Percentiles rank a stretch among this genome's conserved stretches.
Conservation (phyloP, 2,113 vertebrate genomes). For the Potamarius usumacintae region DNA sequence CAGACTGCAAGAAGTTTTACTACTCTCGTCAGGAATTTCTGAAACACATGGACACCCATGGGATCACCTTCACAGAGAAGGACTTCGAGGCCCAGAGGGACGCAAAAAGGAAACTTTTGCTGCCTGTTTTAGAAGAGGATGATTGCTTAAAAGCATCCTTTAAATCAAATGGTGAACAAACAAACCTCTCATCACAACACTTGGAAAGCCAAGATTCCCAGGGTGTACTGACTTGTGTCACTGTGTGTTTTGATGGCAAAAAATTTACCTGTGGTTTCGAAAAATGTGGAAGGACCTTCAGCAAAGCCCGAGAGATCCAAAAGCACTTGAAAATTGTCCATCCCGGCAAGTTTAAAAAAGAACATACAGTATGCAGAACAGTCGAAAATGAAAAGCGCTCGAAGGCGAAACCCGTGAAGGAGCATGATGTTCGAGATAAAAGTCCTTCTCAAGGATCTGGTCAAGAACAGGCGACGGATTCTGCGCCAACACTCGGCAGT, state of each 20-base stretch:
- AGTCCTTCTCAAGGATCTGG: conserved; percentile 17
- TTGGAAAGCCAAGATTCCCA: conserved; percentile 56
- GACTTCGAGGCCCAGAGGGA: conserved; percentile 74
- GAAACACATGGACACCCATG: conserved; percentile 85
- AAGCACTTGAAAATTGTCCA: conserved; percentile 85
- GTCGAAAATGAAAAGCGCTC: conserved; percentile 44
- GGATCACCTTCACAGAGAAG: conserved; percentile 74
- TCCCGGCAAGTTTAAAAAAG: conserved; percentile 80
- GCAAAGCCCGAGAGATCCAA: conserved; percentile 82
- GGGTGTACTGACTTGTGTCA: conserved; percentile 67
- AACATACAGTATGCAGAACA: conserved; percentile 71
- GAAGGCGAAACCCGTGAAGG: conserved; percentile 57
- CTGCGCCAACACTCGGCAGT: conserved; percentile 7
- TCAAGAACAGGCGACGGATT: conserved; percentile 48
- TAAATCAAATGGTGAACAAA: conserved; percentile 46
- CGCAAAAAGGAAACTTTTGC: conserved; percentile 62
- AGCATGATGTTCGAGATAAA: conserved; percentile 50
- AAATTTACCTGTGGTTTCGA: conserved; percentile 88
- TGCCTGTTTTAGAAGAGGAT: conserved; percentile 49
- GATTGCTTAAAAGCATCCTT: conserved; percentile 17
- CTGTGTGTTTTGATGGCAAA: conserved; percentile 87
- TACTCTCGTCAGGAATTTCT: conserved; percentile 91
- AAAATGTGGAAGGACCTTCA: conserved; percentile 85
- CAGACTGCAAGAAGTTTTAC: conserved; percentile 90
- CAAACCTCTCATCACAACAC: conserved; percentile 38